Evolutionary conservation across 1,140 invertebrate genomes (phyloP).

Genomic region (Drosophila lini): DNA sequence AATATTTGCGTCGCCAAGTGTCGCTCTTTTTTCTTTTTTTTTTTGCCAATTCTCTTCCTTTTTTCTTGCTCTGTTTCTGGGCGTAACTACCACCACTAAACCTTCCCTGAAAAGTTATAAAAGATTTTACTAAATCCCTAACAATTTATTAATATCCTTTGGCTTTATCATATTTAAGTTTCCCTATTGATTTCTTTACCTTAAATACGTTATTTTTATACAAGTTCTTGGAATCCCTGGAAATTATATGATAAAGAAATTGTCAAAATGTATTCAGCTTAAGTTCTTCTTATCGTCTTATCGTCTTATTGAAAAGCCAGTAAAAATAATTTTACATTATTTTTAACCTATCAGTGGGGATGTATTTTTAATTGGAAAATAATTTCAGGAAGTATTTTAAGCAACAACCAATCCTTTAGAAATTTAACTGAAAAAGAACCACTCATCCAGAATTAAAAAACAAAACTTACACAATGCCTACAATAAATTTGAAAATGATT

Average conservation of each 20-base stretch:
- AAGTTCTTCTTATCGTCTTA: no score
- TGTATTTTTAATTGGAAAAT: background rate
- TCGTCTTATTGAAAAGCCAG: background rate
- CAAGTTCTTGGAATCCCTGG: no score
- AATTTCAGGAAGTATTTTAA: background rate
- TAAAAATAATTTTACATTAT: background rate
- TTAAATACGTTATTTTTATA: background rate
- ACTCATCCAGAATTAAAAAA: background rate
- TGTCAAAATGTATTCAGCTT: no score
- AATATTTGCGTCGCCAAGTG: conserved; percentile 60
- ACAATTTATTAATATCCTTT: no score
- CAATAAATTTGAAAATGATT: background rate
- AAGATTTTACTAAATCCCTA: background rate
- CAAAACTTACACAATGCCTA: background rate
- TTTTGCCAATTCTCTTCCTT: background rate
- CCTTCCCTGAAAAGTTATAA: background rate
- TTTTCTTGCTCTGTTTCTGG: conserved; percentile 4
- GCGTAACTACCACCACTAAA: conserved; percentile 4
- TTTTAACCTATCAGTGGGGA: background rate
- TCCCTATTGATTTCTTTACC: background rate
- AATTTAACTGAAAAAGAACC: background rate
- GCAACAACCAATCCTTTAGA: background rate
- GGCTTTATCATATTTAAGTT: no score
- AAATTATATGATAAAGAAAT: background rate
- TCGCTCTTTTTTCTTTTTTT: background rate